Base-by-base conservation (phyloP, 2,113 vertebrate species). In the Pandion haliaetus region DNA sequence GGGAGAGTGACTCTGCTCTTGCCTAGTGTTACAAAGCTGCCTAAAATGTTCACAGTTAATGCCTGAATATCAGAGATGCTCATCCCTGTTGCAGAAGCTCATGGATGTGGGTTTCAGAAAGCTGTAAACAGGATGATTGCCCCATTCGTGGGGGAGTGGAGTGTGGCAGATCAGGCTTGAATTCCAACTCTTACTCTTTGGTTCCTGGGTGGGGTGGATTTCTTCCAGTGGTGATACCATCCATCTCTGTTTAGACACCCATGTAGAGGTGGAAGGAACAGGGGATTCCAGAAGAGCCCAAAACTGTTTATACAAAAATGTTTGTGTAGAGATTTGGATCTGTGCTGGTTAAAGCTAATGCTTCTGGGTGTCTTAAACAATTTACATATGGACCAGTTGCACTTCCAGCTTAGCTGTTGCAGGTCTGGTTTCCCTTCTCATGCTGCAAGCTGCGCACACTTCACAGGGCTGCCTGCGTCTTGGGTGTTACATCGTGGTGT, bases 401-500 rank as follows among this genome's bases (percentile, higher is more conserved):
- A 5, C 44, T 67, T 45, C 3, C 29, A 54, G 70, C 45, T 32
- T 7, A 7, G 62, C 9, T 47, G 21, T 12, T 12, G 26, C 3
- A 0, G 36, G 16, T 32, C 84, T 45, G 82, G 6, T 77, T 90
- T 81, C 28, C n/a, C 38, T 54, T 34, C 42, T 49, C 0, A 0
- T 25, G 65, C 70, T 63, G 73, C n/a, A 10, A 34, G 52, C 81
- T 74, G 57, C 31, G 50, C 73, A 6, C 2, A 2, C 49, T 28
- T 8, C 2, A 1, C 25, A 14, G 71, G 45, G 36, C 38, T 54
- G 74, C 32, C 45, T 8, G 31, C 10, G 3, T 12, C 29, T 9
- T 31, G 66, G 29, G 21, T 2, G 3, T 40, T 23, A 2, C 3
- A 2, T 23, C 0, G 1, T 13, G 10, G 20, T 44, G 55, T 2